Evolutionary conservation across 2,797 vertebrate species (phyloP).

Genomic region (Knipowitschia caucasica): DNA sequence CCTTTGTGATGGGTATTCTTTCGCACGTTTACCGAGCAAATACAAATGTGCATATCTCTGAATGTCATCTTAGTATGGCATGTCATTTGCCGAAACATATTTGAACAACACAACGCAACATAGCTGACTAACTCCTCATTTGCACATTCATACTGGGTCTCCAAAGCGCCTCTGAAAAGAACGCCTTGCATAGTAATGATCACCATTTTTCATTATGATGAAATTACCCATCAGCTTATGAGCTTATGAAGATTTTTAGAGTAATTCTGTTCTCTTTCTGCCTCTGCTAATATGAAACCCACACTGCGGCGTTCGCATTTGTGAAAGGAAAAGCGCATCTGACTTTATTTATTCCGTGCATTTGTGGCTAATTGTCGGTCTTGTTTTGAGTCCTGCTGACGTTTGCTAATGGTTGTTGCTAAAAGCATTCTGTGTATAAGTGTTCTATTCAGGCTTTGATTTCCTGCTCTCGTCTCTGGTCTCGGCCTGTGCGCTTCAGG

Average conservation of each 20-base stretch:
- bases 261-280: constrained; percentile 50
- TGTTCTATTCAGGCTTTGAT: constrained; percentile 30
- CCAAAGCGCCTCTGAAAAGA: constrained; percentile 39
- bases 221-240: constrained; percentile 50
- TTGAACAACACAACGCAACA: constrained; percentile 37
- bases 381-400: constrained; percentile 56
- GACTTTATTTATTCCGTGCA: constrained; percentile 33
- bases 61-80: constrained; percentile 36
- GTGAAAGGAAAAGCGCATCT: constrained; percentile 22
- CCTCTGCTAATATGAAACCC: constrained; percentile 50
- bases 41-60: constrained; percentile 27
- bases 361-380: constrained; percentile 54
- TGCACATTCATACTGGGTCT: constrained; percentile 23
- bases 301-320: constrained; percentile 24
- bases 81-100: constrained; percentile 48
- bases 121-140: constrained; percentile 44
- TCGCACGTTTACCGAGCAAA: constrained; percentile 13
- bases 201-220: constrained; percentile 48
- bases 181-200: constrained; percentile 30
- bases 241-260: constrained; percentile 41
- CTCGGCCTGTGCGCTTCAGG: constrained; percentile 74
- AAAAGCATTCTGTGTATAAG: constrained; percentile 45
- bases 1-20: constrained; percentile 35
- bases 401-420: constrained; percentile 50
- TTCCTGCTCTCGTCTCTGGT: constrained; percentile 14